Percentiles rank a stretch among this genome's conserved stretches.
phyloP scores from a whole-genome alignment of 2,888 invertebrate genomes.

The Frankliniella intonsa region DNA sequence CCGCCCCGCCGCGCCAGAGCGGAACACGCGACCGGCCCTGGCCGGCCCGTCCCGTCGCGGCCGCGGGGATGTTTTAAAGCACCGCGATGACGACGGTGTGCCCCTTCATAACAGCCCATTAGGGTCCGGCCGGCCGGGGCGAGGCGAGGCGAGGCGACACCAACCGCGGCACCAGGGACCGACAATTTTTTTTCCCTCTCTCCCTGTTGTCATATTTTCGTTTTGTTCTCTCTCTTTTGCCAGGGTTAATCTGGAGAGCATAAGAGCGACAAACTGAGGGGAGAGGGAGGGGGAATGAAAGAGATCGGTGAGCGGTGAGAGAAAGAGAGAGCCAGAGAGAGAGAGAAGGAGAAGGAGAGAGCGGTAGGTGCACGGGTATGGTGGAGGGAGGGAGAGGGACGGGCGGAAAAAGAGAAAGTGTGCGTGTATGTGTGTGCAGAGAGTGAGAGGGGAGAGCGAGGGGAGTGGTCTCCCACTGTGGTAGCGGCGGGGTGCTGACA shows the following conservation, averaged over 20 bases:
- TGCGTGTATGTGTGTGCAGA: neutral
- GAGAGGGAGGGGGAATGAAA: neutral
- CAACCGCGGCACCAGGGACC: no score
- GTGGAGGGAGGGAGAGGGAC: neutral
- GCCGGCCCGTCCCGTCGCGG: no score
- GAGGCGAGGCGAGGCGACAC: no score
- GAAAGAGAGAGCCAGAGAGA: neutral
- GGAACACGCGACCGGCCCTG: no score
- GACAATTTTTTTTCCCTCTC: no score
- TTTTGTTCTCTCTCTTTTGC: no score
- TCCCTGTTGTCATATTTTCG: no score
- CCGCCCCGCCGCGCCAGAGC: no score
- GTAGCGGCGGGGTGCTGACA: constrained; percentile 21
- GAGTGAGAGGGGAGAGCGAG: constrained; percentile 2
- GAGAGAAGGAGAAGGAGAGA: neutral
- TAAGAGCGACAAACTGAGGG: constrained; percentile 1
- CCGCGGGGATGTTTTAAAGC: no score
- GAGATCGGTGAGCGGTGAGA: neutral
- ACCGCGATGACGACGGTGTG: no score
- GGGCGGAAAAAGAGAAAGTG: neutral
- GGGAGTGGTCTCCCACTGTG: constrained; percentile 23
- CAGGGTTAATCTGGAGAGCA: constrained; percentile 10
- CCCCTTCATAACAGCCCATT: no score
- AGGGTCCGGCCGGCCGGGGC: no score
- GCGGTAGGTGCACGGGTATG: neutral